Evolutionary conservation across 2,797 vertebrate species (phyloP).

Genomic region (Xenentodon cancila): DNA sequence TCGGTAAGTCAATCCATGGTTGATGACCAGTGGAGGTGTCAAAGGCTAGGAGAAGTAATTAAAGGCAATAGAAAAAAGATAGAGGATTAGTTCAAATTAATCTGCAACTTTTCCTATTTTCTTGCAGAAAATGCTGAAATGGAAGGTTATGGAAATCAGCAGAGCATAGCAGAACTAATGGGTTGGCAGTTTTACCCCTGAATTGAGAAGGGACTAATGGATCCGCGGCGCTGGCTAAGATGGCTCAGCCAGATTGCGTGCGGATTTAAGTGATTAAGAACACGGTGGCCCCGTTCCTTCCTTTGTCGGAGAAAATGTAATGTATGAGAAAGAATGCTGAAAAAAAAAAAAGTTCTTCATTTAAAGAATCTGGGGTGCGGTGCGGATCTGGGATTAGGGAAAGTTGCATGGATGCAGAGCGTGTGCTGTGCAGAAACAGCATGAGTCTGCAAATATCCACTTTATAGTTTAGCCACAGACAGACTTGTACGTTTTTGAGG

Average conservation of each 20-base stretch:
- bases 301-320: slow-evolving; percentile 66
- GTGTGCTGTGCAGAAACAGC: not conserved
- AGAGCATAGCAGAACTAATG: slow-evolving; percentile 74
- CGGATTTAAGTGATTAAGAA: slow-evolving; percentile 77
- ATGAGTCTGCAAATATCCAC: slow-evolving; percentile 3
- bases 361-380: slow-evolving; percentile 34
- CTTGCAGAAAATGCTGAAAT: slow-evolving; percentile 63
- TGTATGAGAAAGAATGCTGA: slow-evolving; percentile 69
- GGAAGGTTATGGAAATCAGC: slow-evolving; percentile 71
- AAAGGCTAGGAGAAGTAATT: slow-evolving; percentile 71
- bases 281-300: slow-evolving; percentile 31
- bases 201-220: slow-evolving; percentile 74
- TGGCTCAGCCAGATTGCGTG: slow-evolving; percentile 72
- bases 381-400: slow-evolving; percentile 23
- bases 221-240: slow-evolving; percentile 65
- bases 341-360: slow-evolving; percentile 59
- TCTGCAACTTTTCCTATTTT: slow-evolving; percentile 77
- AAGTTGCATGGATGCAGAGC: slow-evolving; percentile 11
- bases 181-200: slow-evolving; percentile 55
- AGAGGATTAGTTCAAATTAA: slow-evolving; percentile 75
- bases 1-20: slow-evolving; percentile 53
- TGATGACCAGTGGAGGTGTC: slow-evolving; percentile 66
- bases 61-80: slow-evolving; percentile 74
- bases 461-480: not conserved
- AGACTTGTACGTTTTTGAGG: no score